phyloP scores from a whole-genome alignment of 92 coral and sea anemone species.

The Porites rus region DNA sequence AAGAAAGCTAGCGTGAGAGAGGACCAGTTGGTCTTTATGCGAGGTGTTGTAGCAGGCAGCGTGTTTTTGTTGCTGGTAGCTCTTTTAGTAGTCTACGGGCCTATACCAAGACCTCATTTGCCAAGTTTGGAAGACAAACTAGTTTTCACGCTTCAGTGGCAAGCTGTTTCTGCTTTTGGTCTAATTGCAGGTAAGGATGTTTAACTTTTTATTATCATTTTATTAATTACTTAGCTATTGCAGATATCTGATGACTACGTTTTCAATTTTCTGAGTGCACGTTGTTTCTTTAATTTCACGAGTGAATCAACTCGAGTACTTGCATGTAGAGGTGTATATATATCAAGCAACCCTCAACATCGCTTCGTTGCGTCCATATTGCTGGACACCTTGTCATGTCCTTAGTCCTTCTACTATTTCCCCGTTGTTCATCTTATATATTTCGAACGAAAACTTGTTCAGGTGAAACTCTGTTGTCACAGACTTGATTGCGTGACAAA shows the following conservation, averaged over 20 bases:
- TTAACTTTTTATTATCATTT: too few relatives aligned
- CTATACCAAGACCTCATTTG: slow-evolving; percentile 40
- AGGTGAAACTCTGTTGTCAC: neutral
- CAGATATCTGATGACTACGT: neutral
- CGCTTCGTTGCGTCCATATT: too few relatives aligned
- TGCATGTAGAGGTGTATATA: too few relatives aligned
- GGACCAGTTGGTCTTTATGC: slow-evolving; percentile 38
- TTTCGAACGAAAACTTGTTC: neutral
- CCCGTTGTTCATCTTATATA: too few relatives aligned
- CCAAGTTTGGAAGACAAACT: slow-evolving; percentile 34
- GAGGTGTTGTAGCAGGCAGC: slow-evolving; percentile 29
- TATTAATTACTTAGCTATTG: neutral
- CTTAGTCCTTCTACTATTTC: too few relatives aligned
- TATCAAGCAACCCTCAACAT: too few relatives aligned
- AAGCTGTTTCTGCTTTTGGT: slow-evolving; percentile 35
- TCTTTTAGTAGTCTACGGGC: slow-evolving; percentile 39
- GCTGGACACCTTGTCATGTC: too few relatives aligned
- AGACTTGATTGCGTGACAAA: neutral
- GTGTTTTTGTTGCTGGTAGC: slow-evolving; percentile 37
- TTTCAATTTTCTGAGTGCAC: too few relatives aligned
- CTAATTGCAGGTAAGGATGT: slow-evolving; percentile 33
- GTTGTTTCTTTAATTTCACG: too few relatives aligned
- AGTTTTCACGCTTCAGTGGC: slow-evolving; percentile 49
- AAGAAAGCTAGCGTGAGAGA: slow-evolving; percentile 43
- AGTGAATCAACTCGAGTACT: too few relatives aligned